phyloP scores from a whole-genome alignment of 2,113 vertebrate species.

The Turnix velox region DNA sequence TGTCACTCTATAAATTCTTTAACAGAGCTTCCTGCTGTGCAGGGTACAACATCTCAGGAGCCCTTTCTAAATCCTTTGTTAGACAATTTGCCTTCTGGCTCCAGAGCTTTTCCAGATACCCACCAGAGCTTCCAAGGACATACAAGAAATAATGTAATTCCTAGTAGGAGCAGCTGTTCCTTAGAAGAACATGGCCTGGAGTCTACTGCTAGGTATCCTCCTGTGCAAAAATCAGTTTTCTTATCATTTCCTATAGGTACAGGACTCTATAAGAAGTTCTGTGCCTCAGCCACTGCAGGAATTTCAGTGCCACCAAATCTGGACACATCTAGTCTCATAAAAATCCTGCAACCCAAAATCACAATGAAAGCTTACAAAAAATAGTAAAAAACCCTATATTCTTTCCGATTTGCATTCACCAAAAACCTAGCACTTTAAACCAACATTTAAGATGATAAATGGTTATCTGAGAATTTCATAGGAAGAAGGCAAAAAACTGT shows the following conservation, averaged over 20 bases:
- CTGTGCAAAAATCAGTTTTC: not conserved
- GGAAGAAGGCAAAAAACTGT: not conserved
- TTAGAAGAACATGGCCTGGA: not conserved
- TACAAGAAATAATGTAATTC: not conserved
- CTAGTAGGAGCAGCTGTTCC: not conserved
- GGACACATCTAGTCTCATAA: not conserved
- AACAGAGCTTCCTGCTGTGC: not conserved
- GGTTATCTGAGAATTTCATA: not conserved
- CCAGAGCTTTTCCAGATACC: not conserved
- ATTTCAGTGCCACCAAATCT: not conserved
- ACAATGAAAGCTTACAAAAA: not conserved
- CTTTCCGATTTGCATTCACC: not conserved
- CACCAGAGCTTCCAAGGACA: not conserved
- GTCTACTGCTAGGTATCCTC: not conserved
- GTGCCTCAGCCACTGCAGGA: not conserved
- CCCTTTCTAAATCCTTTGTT: not conserved
- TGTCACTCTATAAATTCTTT: not conserved
- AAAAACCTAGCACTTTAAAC: not conserved
- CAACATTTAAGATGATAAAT: not conserved
- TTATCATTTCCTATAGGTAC: not conserved
- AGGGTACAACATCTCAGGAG: not conserved
- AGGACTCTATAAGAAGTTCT: not conserved
- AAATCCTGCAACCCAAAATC: not conserved
- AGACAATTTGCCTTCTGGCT: not conserved
- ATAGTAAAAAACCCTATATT: not conserved